Conservation (phyloP, 2,797 vertebrate genomes). For the Helicolenus hilgendorfi region DNA sequence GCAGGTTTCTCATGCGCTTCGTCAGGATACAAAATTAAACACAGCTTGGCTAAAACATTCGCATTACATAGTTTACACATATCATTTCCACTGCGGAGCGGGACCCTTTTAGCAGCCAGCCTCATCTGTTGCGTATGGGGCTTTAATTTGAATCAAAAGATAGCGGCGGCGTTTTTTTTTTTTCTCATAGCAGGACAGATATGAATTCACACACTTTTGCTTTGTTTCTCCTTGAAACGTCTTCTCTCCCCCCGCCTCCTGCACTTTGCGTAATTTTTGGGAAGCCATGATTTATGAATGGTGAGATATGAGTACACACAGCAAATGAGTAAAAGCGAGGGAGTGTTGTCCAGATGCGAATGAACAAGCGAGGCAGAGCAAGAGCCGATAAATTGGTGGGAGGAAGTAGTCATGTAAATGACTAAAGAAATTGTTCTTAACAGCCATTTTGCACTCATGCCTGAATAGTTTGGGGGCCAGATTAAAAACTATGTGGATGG, state of each 20-base stretch:
- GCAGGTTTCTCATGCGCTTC: slow-evolving; percentile 92
- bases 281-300: slow-evolving; percentile 72
- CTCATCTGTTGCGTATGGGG: slow-evolving; percentile 79
- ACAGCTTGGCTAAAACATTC: slow-evolving; percentile 92
- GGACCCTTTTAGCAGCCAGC: slow-evolving; percentile 83
- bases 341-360: slow-evolving; percentile 88
- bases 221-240: slow-evolving; percentile 39
- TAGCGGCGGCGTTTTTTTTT: slow-evolving; percentile 16
- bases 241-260: slow-evolving; percentile 1
- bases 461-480: slow-evolving; percentile 76
- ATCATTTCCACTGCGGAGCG: slow-evolving; percentile 91
- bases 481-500: slow-evolving; percentile 82
- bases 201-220: slow-evolving; percentile 66
- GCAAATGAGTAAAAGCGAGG: slow-evolving; percentile 36
- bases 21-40: slow-evolving; percentile 92
- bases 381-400: slow-evolving; percentile 83
- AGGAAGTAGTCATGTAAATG: slow-evolving; percentile 92
- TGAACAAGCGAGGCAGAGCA: slow-evolving; percentile 52
- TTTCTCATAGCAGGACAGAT: slow-evolving; percentile 23
- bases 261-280: slow-evolving; percentile 32
- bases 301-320: slow-evolving; percentile 64
- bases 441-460: slow-evolving; percentile 83
- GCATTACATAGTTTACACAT: slow-evolving; percentile 93
- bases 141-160: slow-evolving; percentile 82
- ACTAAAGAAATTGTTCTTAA: slow-evolving; percentile 87